These are phyloP conservation scores for Cheilosia soror DNA, from an alignment of 2,888 invertebrate genomes.

Conservation along the genomic window DNA sequence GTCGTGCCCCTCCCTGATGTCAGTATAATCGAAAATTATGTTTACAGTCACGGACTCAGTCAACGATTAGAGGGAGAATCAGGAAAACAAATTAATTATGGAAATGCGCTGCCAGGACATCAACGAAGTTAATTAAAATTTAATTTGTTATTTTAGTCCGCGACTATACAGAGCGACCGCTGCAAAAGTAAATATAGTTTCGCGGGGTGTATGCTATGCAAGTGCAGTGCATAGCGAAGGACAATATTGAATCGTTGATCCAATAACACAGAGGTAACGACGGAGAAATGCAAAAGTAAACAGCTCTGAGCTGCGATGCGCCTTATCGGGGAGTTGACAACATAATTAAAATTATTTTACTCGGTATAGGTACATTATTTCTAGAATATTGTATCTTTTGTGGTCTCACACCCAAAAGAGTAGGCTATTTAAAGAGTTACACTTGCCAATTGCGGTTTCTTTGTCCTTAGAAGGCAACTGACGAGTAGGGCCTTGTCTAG, in stretches of 20 bases:
- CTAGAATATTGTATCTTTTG: no score
- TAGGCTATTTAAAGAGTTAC: no score
- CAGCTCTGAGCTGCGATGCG: no score
- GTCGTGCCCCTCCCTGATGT: neutral
- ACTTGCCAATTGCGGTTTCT: no score
- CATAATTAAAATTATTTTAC: no score
- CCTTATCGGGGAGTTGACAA: no score
- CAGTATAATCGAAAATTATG: neutral
- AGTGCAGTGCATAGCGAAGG: neutral
- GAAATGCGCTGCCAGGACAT: neutral
- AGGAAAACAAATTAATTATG: slow-evolving; percentile 18
- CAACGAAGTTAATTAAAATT: neutral
- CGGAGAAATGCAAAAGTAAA: no score
- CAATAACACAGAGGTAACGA: no score
- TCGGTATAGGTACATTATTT: no score
- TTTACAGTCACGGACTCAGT: neutral
- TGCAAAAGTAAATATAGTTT: neutral
- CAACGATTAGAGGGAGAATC: slow-evolving; percentile 1
- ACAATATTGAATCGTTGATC: neutral
- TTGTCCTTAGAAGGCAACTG: no score
- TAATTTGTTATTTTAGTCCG: neutral
- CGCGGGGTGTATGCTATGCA: neutral
- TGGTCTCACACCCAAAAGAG: no score
- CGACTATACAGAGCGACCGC: neutral
- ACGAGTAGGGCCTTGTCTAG: no score